A percentile compares a stretch with the other conserved stretches of the same genome.
Conservation (phyloP, 2,888 invertebrate genomes). For the Acleris cristana region DNA sequence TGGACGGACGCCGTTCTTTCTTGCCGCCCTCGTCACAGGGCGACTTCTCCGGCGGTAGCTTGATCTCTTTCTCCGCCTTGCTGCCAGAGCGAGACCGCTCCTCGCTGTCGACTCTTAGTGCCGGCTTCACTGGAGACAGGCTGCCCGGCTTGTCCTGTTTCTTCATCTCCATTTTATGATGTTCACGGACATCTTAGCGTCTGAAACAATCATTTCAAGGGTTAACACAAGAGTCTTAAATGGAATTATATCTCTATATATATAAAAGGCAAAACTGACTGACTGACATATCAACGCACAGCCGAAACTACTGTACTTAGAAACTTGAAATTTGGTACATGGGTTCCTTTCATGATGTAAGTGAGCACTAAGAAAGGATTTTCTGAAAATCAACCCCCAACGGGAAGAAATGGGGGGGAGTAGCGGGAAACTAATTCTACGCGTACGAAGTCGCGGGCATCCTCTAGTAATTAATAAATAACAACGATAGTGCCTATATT, state of each 20-base stretch:
- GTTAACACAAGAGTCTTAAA: neutral
- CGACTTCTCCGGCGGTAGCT: conserved; percentile 69
- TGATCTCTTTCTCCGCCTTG: conserved; percentile 69
- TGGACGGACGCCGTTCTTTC: conserved; percentile 63
- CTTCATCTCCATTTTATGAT: conserved; percentile 77
- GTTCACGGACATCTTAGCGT: conserved; percentile 61
- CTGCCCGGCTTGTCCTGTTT: conserved; percentile 75
- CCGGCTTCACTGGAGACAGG: conserved; percentile 69
- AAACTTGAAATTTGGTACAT: no score
- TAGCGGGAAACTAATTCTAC: no score
- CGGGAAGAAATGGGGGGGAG: no score
- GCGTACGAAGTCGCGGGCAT: no score
- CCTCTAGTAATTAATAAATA: no score
- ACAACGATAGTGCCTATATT: no score
- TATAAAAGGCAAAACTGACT: no score
- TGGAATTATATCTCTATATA: neutral
- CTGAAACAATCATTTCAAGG: conserved; percentile 46
- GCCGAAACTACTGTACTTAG: no score
- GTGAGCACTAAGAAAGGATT: no score
- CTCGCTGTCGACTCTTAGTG: conserved; percentile 38
- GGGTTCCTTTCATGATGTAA: no score
- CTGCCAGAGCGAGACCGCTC: conserved; percentile 55
- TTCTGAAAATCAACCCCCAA: no score
- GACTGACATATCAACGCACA: no score
- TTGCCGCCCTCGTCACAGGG: conserved; percentile 64